Base-by-base conservation (phyloP, 2,113 vertebrate genomes). In the Isichthys henryi region DNA sequence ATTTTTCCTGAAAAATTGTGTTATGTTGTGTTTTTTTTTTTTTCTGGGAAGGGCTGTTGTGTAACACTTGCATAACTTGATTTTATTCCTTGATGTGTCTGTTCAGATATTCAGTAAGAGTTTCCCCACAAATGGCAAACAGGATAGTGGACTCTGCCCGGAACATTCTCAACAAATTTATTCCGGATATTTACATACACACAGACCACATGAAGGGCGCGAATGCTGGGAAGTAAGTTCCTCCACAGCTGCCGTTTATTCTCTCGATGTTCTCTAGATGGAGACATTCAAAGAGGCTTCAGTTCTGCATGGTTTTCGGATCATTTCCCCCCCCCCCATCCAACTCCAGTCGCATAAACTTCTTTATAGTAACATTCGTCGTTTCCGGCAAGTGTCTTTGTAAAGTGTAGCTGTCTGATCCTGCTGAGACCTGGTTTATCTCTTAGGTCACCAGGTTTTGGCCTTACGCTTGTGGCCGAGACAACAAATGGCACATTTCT, bases 121-220 rank as follows among this genome's bases (percentile, higher is more conserved):
- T 99, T 6, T 99, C 98, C 80, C 98, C 98, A 80, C 98, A 99
- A 95, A 99, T 99, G 94, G 97, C 96, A 39, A 99, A 99, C 94
- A 96, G 98, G 93, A 96, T 99, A 49, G 98, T 99, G 93, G 98
- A 99, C 49, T 97, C 98, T 10, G 96, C 98, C 87, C 96, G 98
- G 90, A 94, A 96, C 88, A 88, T 99, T 92, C 94, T 99, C 77
- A 99, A 99, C 95, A 96, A 96, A 92, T 99, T 99, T 89, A 93
- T 99, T 43, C 98, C 98, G 0, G 98, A 99, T 90, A 96, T 99
- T 92, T 99, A 99, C 93, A 99, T 99, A 91, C 96, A 97, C 93
- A 99, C 98, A 0, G 98, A 99, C 94, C 98, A 99, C 91, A 97
- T 98, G 97, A 99, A 99, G 88, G 98, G 98, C 1, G 46, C 92